Evolutionary conservation across 2,113 vertebrate genomes (phyloP).

Genomic region (Salvator merianae): DNA sequence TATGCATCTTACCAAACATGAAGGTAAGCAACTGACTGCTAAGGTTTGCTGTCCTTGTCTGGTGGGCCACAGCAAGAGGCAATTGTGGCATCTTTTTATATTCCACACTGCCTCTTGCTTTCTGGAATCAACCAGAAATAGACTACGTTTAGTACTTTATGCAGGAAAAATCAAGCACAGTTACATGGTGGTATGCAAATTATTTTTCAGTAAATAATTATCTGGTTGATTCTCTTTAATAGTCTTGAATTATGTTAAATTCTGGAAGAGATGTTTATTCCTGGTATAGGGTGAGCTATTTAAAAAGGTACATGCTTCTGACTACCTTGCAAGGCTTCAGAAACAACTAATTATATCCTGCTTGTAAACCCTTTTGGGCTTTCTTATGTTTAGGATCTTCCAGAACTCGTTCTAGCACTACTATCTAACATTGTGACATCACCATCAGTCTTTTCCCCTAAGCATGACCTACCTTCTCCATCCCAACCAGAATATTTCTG

Average conservation of each 20-base stretch:
- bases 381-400: not conserved
- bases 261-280: not conserved
- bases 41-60: too few species aligned
- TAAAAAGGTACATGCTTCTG: too few species aligned
- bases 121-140: too few species aligned
- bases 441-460: not conserved
- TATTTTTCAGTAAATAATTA: too few species aligned
- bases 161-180: too few species aligned
- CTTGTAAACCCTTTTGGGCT: not conserved
- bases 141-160: too few species aligned
- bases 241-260: not conserved
- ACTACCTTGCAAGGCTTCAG: not conserved
- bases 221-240: not conserved
- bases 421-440: not conserved
- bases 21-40: too few species aligned
- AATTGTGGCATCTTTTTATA: too few species aligned
- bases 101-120: too few species aligned
- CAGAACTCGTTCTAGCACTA: rapidly evolving
- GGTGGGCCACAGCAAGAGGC: too few species aligned
- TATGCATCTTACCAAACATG: too few species aligned
- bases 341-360: rapidly evolving
- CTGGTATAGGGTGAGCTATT: not conserved
- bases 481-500: not conserved
- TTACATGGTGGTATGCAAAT: too few species aligned
- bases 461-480: not conserved